These are phyloP conservation scores for Isotomurus palustris DNA, from an alignment of 2,888 invertebrate species.

Conservation along the genomic window DNA sequence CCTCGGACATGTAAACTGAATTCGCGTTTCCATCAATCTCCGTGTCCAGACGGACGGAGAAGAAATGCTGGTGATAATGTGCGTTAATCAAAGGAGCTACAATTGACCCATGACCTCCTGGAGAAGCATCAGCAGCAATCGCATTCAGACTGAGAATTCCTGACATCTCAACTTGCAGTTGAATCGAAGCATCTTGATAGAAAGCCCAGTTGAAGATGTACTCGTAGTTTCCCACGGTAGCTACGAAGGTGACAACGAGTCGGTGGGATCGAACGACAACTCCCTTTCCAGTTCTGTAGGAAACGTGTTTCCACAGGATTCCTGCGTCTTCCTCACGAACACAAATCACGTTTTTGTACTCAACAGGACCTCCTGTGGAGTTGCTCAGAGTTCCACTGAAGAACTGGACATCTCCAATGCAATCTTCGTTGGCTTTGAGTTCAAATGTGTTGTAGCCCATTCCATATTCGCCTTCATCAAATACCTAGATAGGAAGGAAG, in stretches of 20 bases:
- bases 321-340: conserved; percentile 31
- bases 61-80: conserved; percentile 43
- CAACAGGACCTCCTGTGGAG: conserved; percentile 10
- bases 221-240: conserved; percentile 30
- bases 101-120: conserved; percentile 5
- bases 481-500: conserved; percentile 9
- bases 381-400: conserved; percentile 13
- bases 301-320: conserved; percentile 22
- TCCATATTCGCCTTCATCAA: conserved; percentile 33
- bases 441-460: conserved; percentile 16
- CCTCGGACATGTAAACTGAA: conserved; percentile 20
- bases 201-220: conserved; percentile 32
- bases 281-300: conserved; percentile 10
- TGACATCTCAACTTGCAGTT: conserved; percentile 14
- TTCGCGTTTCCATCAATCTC: conserved; percentile 33
- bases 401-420: conserved; percentile 19
- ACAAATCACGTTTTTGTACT: conserved; percentile 16
- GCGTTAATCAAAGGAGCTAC: conserved; percentile 18
- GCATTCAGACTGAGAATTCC: conserved; percentile 26
- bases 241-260: conserved; percentile 17
- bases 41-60: conserved; percentile 33
- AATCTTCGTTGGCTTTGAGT: conserved; percentile 11
- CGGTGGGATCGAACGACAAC: conserved; percentile 13
- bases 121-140: not conserved
- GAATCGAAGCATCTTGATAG: conserved; percentile 28